Evolutionary conservation across 2,113 vertebrate genomes (phyloP).

Genomic region (Raja brachyura): DNA sequence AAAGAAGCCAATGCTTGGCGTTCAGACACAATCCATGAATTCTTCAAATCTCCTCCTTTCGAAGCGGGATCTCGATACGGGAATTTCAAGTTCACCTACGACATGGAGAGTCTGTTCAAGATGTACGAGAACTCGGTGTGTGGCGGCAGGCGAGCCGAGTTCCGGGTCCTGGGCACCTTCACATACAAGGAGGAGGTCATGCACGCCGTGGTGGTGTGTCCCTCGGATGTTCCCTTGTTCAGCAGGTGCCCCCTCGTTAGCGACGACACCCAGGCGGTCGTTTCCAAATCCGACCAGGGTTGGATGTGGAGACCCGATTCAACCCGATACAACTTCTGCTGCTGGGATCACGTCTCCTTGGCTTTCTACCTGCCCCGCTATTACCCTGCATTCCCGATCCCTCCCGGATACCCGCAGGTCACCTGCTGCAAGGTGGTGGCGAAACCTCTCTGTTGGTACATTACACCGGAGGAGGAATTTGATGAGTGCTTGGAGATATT

Average conservation of each 20-base stretch:
- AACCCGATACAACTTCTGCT: no score
- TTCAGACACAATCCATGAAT: no score
- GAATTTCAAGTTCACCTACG: neutral
- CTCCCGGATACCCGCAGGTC: neutral
- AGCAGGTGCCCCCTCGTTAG: neutral
- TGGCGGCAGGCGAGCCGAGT: neutral
- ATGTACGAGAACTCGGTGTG: neutral
- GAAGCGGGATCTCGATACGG: neutral
- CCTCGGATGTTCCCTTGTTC: neutral
- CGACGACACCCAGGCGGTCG: no score
- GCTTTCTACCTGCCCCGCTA: neutral
- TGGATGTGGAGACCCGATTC: neutral
- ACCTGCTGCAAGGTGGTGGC: neutral
- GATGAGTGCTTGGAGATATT: neutral
- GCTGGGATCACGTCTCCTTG: neutral
- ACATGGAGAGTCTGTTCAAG: neutral
- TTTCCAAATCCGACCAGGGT: neutral
- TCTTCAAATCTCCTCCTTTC: neutral
- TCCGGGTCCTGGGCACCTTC: neutral
- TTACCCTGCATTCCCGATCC: neutral
- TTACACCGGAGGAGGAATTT: neutral
- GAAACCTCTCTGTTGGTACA: no score
- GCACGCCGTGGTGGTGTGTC: neutral
- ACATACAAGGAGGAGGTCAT: neutral
- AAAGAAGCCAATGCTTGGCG: no score